These are phyloP conservation scores for Pseudachorutes palmiensis DNA, from an alignment of 1,140 invertebrate species.

Conservation along the genomic window DNA sequence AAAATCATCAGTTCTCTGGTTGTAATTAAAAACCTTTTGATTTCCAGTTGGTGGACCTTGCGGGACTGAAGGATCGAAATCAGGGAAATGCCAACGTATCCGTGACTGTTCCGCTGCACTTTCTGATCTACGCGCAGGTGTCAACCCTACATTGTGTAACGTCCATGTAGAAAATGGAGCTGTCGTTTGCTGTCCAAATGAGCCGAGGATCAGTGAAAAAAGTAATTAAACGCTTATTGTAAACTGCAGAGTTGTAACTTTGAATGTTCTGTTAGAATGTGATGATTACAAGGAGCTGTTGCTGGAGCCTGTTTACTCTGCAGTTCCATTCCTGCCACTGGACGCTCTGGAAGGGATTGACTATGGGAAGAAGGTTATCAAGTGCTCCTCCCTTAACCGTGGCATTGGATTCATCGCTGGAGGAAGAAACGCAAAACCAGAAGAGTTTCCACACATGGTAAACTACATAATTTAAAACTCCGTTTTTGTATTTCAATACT, in stretches of 20 bases:
- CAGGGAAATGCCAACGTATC: conserved; percentile 14
- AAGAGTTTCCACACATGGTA: conserved; percentile 24
- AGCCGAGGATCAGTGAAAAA: conserved; percentile 23
- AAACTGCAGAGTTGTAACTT: too few species aligned
- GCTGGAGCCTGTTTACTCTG: background rate
- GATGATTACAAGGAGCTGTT: conserved; percentile 16
- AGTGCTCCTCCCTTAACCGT: background rate
- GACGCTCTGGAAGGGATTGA: background rate
- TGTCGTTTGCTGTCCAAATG: conserved; percentile 27
- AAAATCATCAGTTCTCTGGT: too few species aligned
- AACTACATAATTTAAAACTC: background rate
- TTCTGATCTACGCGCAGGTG: conserved; percentile 18
- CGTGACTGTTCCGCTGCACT: conserved; percentile 16
- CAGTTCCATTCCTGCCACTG: background rate
- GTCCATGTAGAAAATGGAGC: background rate
- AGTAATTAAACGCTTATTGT: too few species aligned
- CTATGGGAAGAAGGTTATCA: background rate
- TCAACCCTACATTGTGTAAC: conserved; percentile 16
- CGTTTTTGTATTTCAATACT: background rate
- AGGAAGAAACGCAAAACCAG: conserved; percentile 9
- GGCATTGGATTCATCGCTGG: conserved; percentile 14
- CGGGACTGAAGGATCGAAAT: too few species aligned
- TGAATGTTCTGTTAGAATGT: conserved; percentile 22
- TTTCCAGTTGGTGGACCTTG: too few species aligned
- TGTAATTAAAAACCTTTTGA: too few species aligned